Conservation (phyloP, 2,797 vertebrate species). For the Odontamblyopus lacepedii region DNA sequence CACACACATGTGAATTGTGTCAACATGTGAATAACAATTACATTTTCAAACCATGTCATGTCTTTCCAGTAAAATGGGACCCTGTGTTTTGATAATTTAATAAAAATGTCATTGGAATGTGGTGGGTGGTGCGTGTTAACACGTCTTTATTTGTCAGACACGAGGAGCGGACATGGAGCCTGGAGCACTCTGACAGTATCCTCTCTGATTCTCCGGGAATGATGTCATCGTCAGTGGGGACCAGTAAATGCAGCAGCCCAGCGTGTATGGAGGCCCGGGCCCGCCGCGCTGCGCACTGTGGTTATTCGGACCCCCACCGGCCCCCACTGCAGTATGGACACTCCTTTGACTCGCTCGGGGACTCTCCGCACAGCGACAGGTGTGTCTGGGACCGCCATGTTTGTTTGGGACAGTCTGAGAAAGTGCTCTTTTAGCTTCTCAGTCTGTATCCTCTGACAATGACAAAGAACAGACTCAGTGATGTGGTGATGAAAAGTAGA, state of each 20-base stretch:
- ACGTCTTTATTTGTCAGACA: conserved; percentile 79
- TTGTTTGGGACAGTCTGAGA: conserved; percentile 48
- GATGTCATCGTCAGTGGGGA: conserved; percentile 93
- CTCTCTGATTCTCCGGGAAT: conserved; percentile 95
- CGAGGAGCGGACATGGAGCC: conserved; percentile 95
- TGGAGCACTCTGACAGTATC: conserved; percentile 91
- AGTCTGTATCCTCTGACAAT: conserved; percentile 48
- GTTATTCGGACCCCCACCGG: conserved; percentile 83
- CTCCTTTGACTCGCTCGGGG: conserved; percentile 92
- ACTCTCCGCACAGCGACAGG: conserved; percentile 98
- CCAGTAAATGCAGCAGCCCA: conserved; percentile 98
- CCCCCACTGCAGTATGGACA: conserved; percentile 85
- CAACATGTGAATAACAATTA: not conserved
- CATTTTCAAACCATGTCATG: not conserved
- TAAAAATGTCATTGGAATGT: conserved; percentile 13
- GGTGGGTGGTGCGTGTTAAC: conserved; percentile 44
- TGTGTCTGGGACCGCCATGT: conserved; percentile 62
- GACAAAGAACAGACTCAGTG: conserved; percentile 52
- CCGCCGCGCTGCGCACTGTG: conserved; percentile 86
- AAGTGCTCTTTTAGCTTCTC: conserved; percentile 56
- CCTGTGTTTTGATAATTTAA: not conserved
- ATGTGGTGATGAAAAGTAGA: conserved; percentile 51
- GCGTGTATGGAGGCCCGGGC: conserved; percentile 92
- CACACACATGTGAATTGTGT: not conserved
- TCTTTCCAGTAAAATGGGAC: not conserved